Percentiles rank a stretch among this genome's conserved stretches.
Conservation (phyloP, 1,140 invertebrate species). For the Sarcophaga peregrina region DNA sequence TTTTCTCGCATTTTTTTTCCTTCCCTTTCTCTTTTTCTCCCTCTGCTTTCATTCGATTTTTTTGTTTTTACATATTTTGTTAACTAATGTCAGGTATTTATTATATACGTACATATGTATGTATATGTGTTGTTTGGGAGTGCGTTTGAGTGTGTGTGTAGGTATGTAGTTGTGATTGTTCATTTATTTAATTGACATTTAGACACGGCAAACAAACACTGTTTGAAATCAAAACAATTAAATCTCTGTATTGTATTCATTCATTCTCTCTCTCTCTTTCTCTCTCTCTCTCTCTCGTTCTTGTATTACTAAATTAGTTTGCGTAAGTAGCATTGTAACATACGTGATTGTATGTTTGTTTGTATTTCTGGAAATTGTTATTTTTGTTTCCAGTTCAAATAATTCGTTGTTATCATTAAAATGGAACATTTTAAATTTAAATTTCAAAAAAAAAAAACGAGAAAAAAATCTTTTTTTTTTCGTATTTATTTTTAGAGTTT, state of each 20-base stretch:
- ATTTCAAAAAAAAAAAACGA: no score
- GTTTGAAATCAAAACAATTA: no score
- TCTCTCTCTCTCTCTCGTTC: neutral
- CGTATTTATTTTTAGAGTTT: no score
- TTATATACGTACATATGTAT: no score
- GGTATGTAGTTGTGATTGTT: slow-evolving; percentile 16
- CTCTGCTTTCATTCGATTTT: no score
- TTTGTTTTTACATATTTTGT: no score
- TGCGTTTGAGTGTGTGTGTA: neutral
- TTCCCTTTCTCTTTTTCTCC: no score
- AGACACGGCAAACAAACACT: neutral
- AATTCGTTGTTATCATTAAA: neutral
- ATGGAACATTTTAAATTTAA: no score
- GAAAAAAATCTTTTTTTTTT: no score
- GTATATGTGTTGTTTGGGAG: neutral
- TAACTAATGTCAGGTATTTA: no score
- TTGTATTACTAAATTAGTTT: slow-evolving; percentile 2
- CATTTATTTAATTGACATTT: slow-evolving; percentile 40
- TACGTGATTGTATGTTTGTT: neutral
- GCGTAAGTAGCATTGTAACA: neutral
- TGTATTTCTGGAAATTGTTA: neutral
- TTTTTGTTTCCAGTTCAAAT: slow-evolving; percentile 10
- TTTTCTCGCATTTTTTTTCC: neutral
- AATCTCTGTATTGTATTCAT: neutral
- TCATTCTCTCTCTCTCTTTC: neutral